Conservation (phyloP, 2,888 invertebrate species). For the Xanthorhoe spadicearia region DNA sequence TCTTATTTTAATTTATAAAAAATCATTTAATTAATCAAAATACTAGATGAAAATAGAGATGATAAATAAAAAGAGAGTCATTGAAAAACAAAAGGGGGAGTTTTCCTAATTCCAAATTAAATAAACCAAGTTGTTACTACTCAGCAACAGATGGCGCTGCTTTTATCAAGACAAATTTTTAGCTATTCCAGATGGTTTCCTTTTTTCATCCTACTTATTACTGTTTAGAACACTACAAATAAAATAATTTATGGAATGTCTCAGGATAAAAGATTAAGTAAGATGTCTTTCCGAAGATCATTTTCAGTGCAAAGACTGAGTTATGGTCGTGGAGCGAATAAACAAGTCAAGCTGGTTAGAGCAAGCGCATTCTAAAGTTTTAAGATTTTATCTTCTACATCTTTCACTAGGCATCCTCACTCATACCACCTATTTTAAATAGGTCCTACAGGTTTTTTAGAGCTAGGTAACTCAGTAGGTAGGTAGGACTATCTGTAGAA, state of each 20-base stretch:
- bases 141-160: conserved; percentile 23
- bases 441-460: no score
- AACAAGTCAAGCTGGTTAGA: conserved; percentile 59
- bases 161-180: no score
- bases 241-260: conserved; percentile 13
- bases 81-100: no score
- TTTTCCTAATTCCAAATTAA: not conserved
- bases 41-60: no score
- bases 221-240: not conserved
- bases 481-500: conserved; percentile 1
- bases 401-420: not conserved
- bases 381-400: not conserved
- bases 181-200: conserved; percentile 13
- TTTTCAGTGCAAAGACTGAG: conserved; percentile 53
- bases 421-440: no score
- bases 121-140: conserved; percentile 12
- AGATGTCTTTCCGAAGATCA: conserved; percentile 43
- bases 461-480: no score
- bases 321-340: conserved; percentile 48
- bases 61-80: no score
- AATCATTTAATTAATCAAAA: no score
- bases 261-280: conserved; percentile 9
- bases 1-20: no score
- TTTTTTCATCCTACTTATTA: not conserved
- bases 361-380: conserved; percentile 1